Base-by-base conservation (phyloP, 30 jellyfish, hydroid and myxozoan species). In the Clytia hemisphaerica region DNA sequence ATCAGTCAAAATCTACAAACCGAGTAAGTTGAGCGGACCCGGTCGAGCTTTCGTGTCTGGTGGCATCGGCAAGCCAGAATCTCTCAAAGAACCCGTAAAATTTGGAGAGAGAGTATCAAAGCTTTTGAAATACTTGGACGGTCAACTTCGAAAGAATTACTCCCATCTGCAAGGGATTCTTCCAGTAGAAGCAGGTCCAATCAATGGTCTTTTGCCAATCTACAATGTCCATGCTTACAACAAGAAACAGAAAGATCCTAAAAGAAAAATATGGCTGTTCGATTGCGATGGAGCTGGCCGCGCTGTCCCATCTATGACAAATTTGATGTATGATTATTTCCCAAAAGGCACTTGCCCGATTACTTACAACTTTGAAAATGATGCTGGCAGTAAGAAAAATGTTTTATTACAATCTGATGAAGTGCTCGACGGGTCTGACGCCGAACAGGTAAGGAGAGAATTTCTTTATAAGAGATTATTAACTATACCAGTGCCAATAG, bases 211-310 rank as follows among this genome's bases (percentile, higher is more conserved):
- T 10, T 40, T 40, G 16, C 53, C 53, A 40, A 40, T 40, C n/a
- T 40, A 40, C 53, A 40, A 16, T n/a, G n/a, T n/a, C n/a, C n/a
- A n/a, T n/a, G 10, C 53, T 7, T 40, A 40, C n/a, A 40, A 40
- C 53, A 40, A 16, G 14, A 16, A 16, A 10, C n/a, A 16, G 14
- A n/a, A n/a, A n/a, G n/a, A n/a, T n/a, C n/a, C n/a, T n/a, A n/a
- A n/a, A n/a, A n/a, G n/a, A n/a, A n/a, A n/a, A n/a, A n/a, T n/a
- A n/a, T 40, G 53, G 53, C n/a, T 40, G 53, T 40, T 40, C 53
- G 53, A 40, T 40, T 40, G 53, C n/a, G 53, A 40, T n/a, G 53
- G 53, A 16, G 53, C 53, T 7, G 53, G 53, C 10, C 53, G 53
- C n/a, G 53, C 53, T 7, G 53, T 40, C n/a, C 53, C 53, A 40